Conservation (phyloP, 2,113 vertebrate genomes). For the Syngnathus typhle region DNA sequence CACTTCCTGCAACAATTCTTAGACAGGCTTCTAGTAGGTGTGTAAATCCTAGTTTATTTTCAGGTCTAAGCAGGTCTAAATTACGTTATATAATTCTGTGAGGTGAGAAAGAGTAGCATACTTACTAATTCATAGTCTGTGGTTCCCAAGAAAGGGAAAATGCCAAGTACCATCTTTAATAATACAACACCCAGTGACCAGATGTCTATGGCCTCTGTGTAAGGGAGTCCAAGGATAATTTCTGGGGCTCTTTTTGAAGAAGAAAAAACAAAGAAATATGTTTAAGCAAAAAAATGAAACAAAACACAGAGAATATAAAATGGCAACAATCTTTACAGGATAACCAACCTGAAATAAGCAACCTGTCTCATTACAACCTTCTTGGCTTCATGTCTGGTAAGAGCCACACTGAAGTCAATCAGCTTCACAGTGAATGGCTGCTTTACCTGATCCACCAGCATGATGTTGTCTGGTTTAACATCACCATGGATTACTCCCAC, state of each 20-base stretch:
- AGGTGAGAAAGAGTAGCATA: not conserved
- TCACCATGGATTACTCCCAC: slow-evolving; percentile 8
- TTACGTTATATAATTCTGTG: too few species aligned
- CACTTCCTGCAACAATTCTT: too few species aligned
- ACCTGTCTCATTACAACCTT: slow-evolving; percentile 1
- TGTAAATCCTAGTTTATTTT: too few species aligned
- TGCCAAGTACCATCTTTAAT: slow-evolving; percentile 7
- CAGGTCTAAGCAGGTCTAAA: too few species aligned
- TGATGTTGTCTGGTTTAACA: slow-evolving; percentile 9
- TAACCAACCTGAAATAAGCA: slow-evolving; percentile 8
- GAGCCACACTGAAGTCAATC: slow-evolving; percentile 11
- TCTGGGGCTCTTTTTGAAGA: not conserved
- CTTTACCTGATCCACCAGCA: slow-evolving; percentile 6
- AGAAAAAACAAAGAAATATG: not conserved
- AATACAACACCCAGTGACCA: slow-evolving; percentile 5
- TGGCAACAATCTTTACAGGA: not conserved
- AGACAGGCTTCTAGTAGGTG: too few species aligned
- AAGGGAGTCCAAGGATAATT: not conserved
- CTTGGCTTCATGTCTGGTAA: slow-evolving; percentile 1
- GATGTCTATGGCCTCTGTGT: not conserved
- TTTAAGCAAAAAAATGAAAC: not conserved
- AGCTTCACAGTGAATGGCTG: slow-evolving; percentile 5
- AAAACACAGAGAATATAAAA: not conserved
- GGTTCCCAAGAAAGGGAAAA: slow-evolving; percentile 4
- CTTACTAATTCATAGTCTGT: slow-evolving; percentile 8